Evolutionary conservation across 1,140 invertebrate species (phyloP), one percentile per base, ranked within the genome.

Genomic region (Mamestra configurata): DNA sequence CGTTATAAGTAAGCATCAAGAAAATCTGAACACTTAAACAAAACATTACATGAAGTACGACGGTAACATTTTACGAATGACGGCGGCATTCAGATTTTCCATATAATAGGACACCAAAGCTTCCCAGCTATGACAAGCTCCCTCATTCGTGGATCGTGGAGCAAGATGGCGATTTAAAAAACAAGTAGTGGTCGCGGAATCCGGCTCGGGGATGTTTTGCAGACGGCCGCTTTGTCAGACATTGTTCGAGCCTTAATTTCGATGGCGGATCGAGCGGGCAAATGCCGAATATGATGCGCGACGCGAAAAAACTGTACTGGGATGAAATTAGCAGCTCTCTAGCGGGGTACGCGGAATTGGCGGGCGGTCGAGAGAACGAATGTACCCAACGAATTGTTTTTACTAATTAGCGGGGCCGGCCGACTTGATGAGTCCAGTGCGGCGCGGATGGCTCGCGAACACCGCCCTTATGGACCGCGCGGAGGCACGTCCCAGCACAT

Each of bases 251-350:
- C 92, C 90, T 94, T 94, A 93, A 94, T 93, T 94, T 92, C 92
- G 90, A 91, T 89, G 92, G 91, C 86, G 89, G 87, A 91, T 92
- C 92, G 89, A 92, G 91, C 90, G 90, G 88, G 84, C 93, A 92
- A 93, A 93, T 94, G 90, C 92, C 93, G 92, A 94, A 94, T 94
- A 94, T 94, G 93, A 94, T 93, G 92, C 92, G 86, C 90, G 92
- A 91, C 88, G 91, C 86, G 85, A 94, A 95, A 95, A 95, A 95
- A 93, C 87, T 88, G 89, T 92, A 89, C 91, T 86, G 88, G 91
- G 89, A 89, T 89, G 91, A 94, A 93, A 93, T 94, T 93, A 93
- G 91, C 92, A 93, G 92, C 89, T 94, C 93, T 94, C 92, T 94
- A 94, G 92, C 86, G 87, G 85, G 86, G 88, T 94, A 94, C 92